Evolutionary conservation across 2,888 invertebrate genomes (phyloP).

Genomic region (Aquatica leii): DNA sequence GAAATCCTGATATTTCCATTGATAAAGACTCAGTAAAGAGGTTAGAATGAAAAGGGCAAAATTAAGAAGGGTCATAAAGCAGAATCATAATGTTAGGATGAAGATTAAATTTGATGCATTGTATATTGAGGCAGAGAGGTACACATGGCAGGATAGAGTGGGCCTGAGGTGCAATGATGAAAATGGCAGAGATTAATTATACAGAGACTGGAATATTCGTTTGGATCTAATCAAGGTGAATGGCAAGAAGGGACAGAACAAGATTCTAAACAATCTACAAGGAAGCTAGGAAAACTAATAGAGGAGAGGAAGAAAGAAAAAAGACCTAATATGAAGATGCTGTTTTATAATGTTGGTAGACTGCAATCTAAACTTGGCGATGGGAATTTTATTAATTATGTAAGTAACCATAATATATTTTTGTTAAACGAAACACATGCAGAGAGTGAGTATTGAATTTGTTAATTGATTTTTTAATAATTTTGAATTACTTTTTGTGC

Average conservation of each 20-base stretch:
- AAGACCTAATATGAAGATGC: neutral
- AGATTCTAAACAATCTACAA: neutral
- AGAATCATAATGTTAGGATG: no score
- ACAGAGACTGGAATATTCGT: neutral
- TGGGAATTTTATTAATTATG: neutral
- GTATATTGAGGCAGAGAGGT: neutral
- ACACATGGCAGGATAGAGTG: neutral
- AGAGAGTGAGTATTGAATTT: no score
- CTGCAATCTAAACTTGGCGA: no score
- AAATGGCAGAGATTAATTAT: neutral
- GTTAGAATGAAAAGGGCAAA: no score
- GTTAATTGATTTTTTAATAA: no score
- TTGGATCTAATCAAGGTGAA: no score
- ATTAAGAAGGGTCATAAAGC: no score
- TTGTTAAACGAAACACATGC: no score
- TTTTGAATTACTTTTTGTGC: no score
- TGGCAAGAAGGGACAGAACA: no score
- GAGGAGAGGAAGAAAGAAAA: neutral
- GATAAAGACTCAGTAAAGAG: neutral
- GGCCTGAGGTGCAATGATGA: neutral
- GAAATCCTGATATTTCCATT: neutral
- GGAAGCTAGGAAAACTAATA: neutral
- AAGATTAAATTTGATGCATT: no score
- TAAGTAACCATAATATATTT: neutral
- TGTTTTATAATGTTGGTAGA: no score